Conservation (phyloP, 2,113 vertebrate species). For the Acanthisitta chloris region DNA sequence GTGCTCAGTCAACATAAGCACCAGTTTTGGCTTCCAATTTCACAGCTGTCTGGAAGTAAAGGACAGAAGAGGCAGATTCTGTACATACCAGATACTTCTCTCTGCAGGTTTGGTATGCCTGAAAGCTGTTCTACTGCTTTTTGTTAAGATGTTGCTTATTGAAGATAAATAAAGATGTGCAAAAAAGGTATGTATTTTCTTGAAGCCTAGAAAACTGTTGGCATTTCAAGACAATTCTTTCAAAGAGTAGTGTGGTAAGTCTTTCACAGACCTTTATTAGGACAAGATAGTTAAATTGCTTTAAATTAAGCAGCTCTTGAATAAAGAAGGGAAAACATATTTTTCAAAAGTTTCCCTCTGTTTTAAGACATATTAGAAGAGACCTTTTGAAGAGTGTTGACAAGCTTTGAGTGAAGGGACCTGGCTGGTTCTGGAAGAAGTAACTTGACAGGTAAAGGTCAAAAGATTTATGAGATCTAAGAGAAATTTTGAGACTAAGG, state of each 20-base stretch:
- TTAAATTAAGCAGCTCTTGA: neutral
- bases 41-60: neutral
- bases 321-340: neutral
- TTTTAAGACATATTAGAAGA: neutral
- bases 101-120: neutral
- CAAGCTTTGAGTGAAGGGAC: neutral
- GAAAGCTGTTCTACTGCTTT: neutral
- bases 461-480: neutral
- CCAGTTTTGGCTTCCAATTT: neutral
- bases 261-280: neutral
- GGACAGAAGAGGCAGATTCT: neutral
- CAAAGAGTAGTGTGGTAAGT: neutral
- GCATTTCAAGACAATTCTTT: neutral
- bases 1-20: neutral
- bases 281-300: neutral
- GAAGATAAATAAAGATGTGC: neutral
- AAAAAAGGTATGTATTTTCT: neutral
- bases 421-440: neutral
- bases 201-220: neutral
- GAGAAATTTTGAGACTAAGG: neutral
- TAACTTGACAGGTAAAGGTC: neutral
- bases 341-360: neutral
- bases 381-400: neutral
- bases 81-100: neutral
- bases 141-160: neutral